phyloP scores from a whole-genome alignment of 1,140 invertebrate genomes.

The Liolophura sinensis region DNA sequence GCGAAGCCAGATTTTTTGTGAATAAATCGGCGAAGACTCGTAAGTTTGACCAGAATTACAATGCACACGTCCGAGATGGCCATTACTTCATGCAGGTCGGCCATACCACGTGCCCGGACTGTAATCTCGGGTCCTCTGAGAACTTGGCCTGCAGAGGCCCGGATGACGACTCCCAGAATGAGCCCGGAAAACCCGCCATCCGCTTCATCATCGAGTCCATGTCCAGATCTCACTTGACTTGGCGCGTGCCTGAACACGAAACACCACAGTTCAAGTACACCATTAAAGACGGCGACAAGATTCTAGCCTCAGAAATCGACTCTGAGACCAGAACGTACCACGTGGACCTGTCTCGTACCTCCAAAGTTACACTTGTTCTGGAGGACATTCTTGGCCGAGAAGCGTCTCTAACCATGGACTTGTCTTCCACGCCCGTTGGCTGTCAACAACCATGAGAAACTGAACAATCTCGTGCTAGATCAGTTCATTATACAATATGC shows the following conservation, averaged over 20 bases:
- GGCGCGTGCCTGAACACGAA: conserved; percentile 13
- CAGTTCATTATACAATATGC: too few species aligned
- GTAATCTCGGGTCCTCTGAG: too few species aligned
- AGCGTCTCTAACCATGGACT: too few species aligned
- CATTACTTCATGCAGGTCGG: conserved; percentile 16
- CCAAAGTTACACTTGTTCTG: conserved; percentile 14
- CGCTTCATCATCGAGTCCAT: conserved; percentile 13
- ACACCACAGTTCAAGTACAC: conserved; percentile 21
- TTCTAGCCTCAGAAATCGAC: conserved; percentile 15
- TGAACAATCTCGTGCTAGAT: too few species aligned
- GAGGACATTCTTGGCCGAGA: conserved; percentile 20
- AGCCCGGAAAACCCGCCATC: conserved; percentile 10
- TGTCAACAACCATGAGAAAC: too few species aligned
- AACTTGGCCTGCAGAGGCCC: conserved; percentile 1
- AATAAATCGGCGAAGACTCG: conserved; percentile 1
- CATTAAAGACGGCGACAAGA: conserved; percentile 9
- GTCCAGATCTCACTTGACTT: conserved; percentile 4
- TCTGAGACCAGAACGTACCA: conserved; percentile 13
- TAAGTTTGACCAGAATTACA: conserved; percentile 17
- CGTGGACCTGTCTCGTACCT: conserved; percentile 7
- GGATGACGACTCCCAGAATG: conserved; percentile 1
- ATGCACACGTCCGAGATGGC: conserved; percentile 10
- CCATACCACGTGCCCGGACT: conserved; percentile 1
- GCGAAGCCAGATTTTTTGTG: conserved; percentile 15
- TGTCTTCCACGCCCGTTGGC: too few species aligned